Evolutionary conservation across 2,888 invertebrate genomes (phyloP).

Genomic region (Gymnosoma rotundatum): DNA sequence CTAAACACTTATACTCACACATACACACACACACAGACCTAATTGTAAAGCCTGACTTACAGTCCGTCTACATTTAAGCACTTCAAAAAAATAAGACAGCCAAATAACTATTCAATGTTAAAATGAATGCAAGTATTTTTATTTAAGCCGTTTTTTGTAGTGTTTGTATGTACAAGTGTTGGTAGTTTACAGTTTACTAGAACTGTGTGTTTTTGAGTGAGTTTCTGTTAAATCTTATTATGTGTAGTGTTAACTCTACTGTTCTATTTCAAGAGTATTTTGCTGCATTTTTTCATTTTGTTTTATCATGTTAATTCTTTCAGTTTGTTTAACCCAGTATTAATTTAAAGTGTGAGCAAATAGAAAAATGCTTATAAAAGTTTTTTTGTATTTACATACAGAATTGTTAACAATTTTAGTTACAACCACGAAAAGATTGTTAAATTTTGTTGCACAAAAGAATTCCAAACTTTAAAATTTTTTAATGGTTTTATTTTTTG

Average conservation of each 20-base stretch:
- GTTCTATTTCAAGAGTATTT: background rate
- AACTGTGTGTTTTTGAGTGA: background rate
- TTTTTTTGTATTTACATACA: constrained; percentile 2
- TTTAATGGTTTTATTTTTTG: too few relatives aligned
- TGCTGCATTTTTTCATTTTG: background rate
- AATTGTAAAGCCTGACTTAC: too few relatives aligned
- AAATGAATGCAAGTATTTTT: background rate
- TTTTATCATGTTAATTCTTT: constrained; percentile 20
- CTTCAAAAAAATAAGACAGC: background rate
- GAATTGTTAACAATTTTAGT: background rate
- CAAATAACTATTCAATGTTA: constrained; percentile 23
- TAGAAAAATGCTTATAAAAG: constrained; percentile 31
- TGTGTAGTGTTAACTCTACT: constrained; percentile 3
- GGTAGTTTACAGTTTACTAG: constrained; percentile 9
- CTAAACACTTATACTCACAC: background rate
- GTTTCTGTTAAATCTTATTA: constrained; percentile 49
- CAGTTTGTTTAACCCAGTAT: constrained; percentile 61
- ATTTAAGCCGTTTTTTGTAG: constrained; percentile 6
- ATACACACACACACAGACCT: too few relatives aligned
- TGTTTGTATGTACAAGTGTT: constrained; percentile 3
- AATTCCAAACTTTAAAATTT: too few relatives aligned
- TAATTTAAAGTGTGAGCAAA: constrained; percentile 51
- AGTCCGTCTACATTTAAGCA: too few relatives aligned
- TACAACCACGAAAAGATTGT: background rate
- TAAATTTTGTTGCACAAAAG: too few relatives aligned